Percentiles rank a stretch among this genome's conserved stretches.
Conservation (phyloP, 2,797 vertebrate genomes). For the Trematomus bernacchii region DNA sequence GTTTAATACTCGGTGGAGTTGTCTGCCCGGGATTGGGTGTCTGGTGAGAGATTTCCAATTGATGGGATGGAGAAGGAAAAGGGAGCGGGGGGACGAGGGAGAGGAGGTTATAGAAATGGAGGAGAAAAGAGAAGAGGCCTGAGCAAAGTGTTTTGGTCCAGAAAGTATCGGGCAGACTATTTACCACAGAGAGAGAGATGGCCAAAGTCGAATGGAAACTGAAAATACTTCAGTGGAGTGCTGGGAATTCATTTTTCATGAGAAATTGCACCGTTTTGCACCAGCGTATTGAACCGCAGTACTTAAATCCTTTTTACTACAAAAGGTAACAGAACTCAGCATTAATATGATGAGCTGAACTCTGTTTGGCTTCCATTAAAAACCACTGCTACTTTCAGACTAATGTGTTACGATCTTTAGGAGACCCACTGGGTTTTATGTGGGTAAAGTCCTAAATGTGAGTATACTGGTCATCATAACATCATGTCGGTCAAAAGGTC, state of each 20-base stretch:
- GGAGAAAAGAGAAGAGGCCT: slow-evolving; percentile 61
- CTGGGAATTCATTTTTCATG: slow-evolving; percentile 73
- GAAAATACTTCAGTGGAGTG: slow-evolving; percentile 71
- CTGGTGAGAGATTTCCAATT: slow-evolving; percentile 80
- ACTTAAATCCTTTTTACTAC: slow-evolving; percentile 55
- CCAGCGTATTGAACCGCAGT: slow-evolving; percentile 40
- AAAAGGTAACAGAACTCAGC: slow-evolving; percentile 43
- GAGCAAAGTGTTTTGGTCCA: slow-evolving; percentile 76
- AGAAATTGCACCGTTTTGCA: slow-evolving; percentile 72
- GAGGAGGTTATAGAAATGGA: slow-evolving; percentile 64
- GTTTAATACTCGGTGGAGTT: slow-evolving; percentile 87
- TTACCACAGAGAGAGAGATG: slow-evolving; percentile 56
- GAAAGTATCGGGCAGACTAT: slow-evolving; percentile 63
- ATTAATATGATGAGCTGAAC: slow-evolving; percentile 53
- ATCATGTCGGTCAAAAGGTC: slow-evolving; percentile 14
- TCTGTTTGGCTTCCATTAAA: slow-evolving; percentile 55
- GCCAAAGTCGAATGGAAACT: slow-evolving; percentile 65
- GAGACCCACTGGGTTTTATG: slow-evolving; percentile 1
- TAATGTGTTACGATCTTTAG: slow-evolving; percentile 18
- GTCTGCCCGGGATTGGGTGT: slow-evolving; percentile 75
- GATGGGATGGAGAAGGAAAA: slow-evolving; percentile 67
- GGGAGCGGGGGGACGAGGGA: slow-evolving; percentile 35
- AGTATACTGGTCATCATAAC: neutral
- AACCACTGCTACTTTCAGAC: slow-evolving; percentile 31
- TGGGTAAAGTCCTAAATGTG: neutral